phyloP scores from a whole-genome alignment of 2,888 invertebrate species.

The Sminthurinus aureus region DNA sequence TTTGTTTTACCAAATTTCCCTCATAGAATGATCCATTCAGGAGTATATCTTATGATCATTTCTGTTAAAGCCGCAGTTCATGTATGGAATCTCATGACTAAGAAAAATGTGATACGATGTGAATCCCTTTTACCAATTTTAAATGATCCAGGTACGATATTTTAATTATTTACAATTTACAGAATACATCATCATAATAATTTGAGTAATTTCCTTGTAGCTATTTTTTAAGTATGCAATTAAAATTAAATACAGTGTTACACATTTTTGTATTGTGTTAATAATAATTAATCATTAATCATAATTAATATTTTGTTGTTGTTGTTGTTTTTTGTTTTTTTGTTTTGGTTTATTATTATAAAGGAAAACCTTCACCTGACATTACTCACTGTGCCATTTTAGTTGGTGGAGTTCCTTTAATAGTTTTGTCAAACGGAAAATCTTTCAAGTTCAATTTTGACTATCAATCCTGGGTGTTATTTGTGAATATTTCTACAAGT shows the following conservation, averaged over 20 bases:
- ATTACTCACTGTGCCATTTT: conserved; percentile 33
- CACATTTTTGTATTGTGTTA: background rate
- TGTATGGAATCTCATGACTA: conserved; percentile 71
- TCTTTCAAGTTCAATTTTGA: conserved; percentile 83
- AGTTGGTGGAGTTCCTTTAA: conserved; percentile 76
- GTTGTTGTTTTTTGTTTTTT: conserved; percentile 10
- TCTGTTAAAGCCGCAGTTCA: conserved; percentile 67
- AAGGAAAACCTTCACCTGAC: conserved; percentile 22
- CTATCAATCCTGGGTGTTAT: conserved; percentile 72
- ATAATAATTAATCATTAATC: too few relatives aligned
- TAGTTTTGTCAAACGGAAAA: conserved; percentile 84
- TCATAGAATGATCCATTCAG: conserved; percentile 68
- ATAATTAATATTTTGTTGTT: background rate
- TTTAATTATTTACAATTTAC: too few relatives aligned
- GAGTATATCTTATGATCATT: conserved; percentile 67
- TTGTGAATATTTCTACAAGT: conserved; percentile 45
- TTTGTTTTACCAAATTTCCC: conserved; percentile 69
- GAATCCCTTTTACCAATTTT: conserved; percentile 68
- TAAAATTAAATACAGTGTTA: too few relatives aligned
- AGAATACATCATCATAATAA: too few relatives aligned
- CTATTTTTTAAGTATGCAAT: too few relatives aligned
- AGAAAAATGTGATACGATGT: conserved; percentile 68
- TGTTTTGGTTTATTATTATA: too few relatives aligned
- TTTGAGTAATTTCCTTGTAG: too few relatives aligned
- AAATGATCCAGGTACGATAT: conserved; percentile 49